phyloP scores from a whole-genome alignment of 2,797 vertebrate species.

The Enteromius argenteus region DNA sequence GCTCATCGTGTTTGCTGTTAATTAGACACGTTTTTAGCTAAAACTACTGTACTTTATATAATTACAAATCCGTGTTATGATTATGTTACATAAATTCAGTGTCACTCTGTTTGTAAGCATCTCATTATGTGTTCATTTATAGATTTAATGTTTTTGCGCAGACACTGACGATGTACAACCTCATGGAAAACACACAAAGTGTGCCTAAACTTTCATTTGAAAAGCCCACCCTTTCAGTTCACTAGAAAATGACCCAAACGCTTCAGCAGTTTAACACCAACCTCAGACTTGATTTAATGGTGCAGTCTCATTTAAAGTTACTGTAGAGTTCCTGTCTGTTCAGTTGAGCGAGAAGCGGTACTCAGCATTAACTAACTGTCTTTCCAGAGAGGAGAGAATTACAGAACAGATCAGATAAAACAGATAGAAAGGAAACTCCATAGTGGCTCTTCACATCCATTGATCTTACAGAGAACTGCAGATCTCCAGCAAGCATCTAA shows the following conservation, averaged over 20 bases:
- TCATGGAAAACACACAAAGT: background rate
- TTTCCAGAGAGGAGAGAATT: conserved; percentile 27
- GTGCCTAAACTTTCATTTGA: background rate
- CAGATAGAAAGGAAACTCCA: conserved; percentile 26
- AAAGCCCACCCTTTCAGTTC: background rate
- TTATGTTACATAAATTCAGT: background rate
- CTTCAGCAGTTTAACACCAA: background rate
- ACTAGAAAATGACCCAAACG: background rate
- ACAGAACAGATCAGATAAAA: conserved; percentile 49
- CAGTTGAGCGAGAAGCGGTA: conserved; percentile 26
- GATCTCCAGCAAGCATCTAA: background rate
- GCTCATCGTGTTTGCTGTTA: conserved; percentile 18
- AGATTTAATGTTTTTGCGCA: background rate
- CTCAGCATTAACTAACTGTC: conserved; percentile 40
- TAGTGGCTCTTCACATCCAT: conserved; percentile 33
- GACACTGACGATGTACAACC: no score
- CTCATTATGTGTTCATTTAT: background rate
- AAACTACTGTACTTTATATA: background rate
- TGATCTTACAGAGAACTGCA: conserved; percentile 20
- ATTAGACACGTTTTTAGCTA: conserved; percentile 26
- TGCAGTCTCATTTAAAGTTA: conserved; percentile 3
- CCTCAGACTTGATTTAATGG: background rate
- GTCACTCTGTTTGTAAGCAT: background rate
- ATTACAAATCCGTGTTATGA: background rate
- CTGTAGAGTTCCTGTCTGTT: conserved; percentile 26